Evolutionary conservation across 2,797 vertebrate species (phyloP), one percentile per base, ranked within the genome.

Genomic region (Gorsachius magnificus): DNA sequence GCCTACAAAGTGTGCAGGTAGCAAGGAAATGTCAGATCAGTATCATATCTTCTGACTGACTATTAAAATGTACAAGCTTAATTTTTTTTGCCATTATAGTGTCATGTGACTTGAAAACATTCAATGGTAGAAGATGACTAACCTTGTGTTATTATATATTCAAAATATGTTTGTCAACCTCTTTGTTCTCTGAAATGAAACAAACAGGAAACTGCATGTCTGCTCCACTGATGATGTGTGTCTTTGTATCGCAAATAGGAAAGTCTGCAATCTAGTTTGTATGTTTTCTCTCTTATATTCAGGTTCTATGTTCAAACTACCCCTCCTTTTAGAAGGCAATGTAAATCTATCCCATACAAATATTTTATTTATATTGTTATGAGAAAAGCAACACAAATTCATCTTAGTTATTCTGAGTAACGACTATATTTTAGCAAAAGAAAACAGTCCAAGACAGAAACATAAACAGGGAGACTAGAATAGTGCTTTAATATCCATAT

Each of bases 201-300:
- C 16, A 65, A 93, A 95, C 61, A 96, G 91, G 84, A 97, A 97
- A 66, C 16, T 70, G 10, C 41, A 45, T 25, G 11, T 56, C 83
- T 80, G 69, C 16, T 60, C 82, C 86, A 28, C 45, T 31, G 6
- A 33, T 76, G 45, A 58, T 64, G 26, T 60, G 8, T 65, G 16
- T 31, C 19, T 17, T 81, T 69, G 82, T 72, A 76, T 76, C 21
- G 63, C 12, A 87, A 86, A 68, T 21, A 91, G 71, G 64, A 84
- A 95, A 81, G 63, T 54, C 31, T 87, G 38, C 21, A 43, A 46
- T 76, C 81, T 41, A 82, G 50, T 77, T 71, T 58, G 60, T 35
- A 9, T 41, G 51, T 93, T 83, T 87, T 70, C 53, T 17, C 31
- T 45, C 48, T 78, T 83, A 8, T 68, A n/a, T 69, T 43, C 57